Evolutionary conservation across 2,888 invertebrate species (phyloP).

Genomic region (Aphodius granarius): DNA sequence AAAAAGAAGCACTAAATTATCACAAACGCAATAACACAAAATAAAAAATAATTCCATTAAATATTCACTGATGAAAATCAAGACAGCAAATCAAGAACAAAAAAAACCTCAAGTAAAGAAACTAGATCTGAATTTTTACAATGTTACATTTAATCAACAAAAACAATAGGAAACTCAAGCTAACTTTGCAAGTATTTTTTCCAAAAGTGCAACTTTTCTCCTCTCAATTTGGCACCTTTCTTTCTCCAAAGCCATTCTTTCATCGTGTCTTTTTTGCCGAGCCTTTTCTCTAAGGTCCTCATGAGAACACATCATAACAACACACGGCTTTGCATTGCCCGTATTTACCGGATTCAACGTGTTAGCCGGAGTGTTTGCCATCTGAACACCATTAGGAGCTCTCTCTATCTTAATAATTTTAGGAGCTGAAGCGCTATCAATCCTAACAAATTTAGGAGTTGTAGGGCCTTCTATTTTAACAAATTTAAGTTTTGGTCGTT

Average conservation of each 20-base stretch:
- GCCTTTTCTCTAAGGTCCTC: not conserved
- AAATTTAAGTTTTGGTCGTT: not conserved
- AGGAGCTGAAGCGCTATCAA: not conserved
- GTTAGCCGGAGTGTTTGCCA: too few species aligned
- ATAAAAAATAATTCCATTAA: too few species aligned
- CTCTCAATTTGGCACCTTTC: not conserved
- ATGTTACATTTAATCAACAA: not conserved
- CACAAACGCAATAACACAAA: too few species aligned
- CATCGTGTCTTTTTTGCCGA: not conserved
- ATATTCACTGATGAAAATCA: too few species aligned
- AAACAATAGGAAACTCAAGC: not conserved
- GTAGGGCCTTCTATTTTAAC: not conserved
- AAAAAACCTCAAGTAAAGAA: too few species aligned
- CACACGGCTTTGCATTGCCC: not conserved
- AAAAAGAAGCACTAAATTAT: not conserved
- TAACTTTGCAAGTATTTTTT: not conserved
- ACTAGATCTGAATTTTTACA: not conserved
- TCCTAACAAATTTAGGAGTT: not conserved
- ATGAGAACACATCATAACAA: not conserved
- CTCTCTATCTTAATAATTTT: not conserved
- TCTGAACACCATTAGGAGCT: not conserved
- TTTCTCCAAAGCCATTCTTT: not conserved
- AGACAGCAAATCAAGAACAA: too few species aligned
- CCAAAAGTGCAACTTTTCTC: not conserved
- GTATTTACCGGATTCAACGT: too few species aligned